These are phyloP conservation scores for Urocynchramus pylzowi DNA, from an alignment of 2,113 vertebrate genomes.

Conservation along the genomic window DNA sequence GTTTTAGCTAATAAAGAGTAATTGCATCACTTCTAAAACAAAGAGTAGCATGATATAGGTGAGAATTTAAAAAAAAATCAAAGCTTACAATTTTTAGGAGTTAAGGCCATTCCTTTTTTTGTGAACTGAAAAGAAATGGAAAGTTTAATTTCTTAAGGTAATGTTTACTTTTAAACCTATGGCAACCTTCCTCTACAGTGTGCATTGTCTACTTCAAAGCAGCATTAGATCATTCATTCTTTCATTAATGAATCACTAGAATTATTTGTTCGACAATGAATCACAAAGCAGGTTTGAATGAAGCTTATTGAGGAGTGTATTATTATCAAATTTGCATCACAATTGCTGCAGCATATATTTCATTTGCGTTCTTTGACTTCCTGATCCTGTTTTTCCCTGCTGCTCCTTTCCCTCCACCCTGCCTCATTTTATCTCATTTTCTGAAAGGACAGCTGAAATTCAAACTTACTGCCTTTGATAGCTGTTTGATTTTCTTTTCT, in stretches of 20 bases:
- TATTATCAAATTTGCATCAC: conserved; percentile 39
- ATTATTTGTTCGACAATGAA: conserved; percentile 31
- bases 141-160: neutral
- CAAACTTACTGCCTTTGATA: neutral
- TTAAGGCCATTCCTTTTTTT: neutral
- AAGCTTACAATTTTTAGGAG: neutral
- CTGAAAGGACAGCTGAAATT: neutral
- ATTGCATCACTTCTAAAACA: neutral
- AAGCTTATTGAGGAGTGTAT: neutral
- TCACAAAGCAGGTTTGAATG: conserved; percentile 40
- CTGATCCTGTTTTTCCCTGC: neutral
- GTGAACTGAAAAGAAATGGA: neutral
- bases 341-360: neutral
- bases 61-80: neutral
- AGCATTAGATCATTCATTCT: conserved; percentile 21
- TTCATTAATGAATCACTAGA: conserved; percentile 33
- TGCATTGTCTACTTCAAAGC: conserved; percentile 14
- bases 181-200: neutral
- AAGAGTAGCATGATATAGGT: neutral
- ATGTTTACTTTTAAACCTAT: conserved; percentile 3
- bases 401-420: neutral
- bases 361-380: neutral
- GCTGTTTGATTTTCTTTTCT: neutral
- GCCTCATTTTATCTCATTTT: neutral
- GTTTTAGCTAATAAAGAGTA: neutral